Conservation (phyloP, 2,113 vertebrate genomes). For the Ahaetulla prasina region DNA sequence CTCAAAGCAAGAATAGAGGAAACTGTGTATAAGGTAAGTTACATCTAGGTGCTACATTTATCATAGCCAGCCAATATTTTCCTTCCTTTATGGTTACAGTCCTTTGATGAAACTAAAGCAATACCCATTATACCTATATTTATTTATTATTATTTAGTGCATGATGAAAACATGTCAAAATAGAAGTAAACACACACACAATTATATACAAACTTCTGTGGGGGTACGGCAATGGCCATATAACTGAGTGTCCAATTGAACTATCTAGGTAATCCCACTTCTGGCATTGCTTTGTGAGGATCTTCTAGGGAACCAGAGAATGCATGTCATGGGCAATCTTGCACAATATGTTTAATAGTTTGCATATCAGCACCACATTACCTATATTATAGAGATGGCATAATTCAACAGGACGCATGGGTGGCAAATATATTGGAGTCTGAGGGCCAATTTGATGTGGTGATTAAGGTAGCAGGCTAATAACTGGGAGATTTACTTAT, state of each 20-base stretch:
- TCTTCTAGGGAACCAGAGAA: background rate
- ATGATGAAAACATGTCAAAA: background rate
- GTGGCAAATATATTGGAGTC: background rate
- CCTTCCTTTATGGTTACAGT: background rate
- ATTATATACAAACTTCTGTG: background rate
- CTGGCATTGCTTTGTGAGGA: background rate
- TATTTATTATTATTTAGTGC: background rate
- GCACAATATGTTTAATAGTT: background rate
- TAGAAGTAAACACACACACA: background rate
- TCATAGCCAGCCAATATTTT: background rate
- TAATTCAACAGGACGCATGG: background rate
- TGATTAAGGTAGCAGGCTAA: background rate
- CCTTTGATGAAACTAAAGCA: background rate
- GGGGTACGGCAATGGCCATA: background rate
- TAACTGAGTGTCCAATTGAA: background rate
- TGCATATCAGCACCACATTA: background rate
- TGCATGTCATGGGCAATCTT: background rate
- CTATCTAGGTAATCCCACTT: background rate
- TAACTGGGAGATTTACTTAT: background rate
- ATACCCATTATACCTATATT: background rate
- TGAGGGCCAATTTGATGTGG: background rate
- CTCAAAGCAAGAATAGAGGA: conserved; percentile 75
- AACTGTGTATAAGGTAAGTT: conserved; percentile 69
- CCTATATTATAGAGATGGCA: background rate
- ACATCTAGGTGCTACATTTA: background rate